Conservation (phyloP, 2,888 invertebrate species). For the Meloe dianella region DNA sequence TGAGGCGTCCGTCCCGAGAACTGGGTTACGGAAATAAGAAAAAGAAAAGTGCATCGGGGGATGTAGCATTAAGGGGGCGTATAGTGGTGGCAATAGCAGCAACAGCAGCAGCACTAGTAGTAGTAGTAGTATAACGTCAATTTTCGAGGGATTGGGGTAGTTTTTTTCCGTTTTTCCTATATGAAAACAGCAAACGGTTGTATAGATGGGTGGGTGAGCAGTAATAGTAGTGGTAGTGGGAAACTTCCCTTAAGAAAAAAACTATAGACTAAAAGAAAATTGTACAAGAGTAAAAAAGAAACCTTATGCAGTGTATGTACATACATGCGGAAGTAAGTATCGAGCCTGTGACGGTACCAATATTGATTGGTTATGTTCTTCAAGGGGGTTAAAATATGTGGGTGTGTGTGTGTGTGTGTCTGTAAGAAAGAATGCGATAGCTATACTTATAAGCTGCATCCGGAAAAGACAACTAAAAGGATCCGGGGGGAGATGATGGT, state of each 20-base stretch:
- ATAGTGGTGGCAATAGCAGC: slow-evolving; percentile 22
- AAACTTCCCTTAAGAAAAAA: slow-evolving; percentile 28
- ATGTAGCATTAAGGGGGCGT: slow-evolving; percentile 11
- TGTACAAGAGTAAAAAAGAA: slow-evolving; percentile 34
- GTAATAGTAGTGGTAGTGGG: not conserved
- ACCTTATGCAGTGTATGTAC: slow-evolving; percentile 53
- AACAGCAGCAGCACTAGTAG: slow-evolving; percentile 8
- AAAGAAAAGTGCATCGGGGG: slow-evolving; percentile 45
- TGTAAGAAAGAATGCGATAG: slow-evolving; percentile 26
- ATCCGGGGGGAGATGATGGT: slow-evolving; percentile 31
- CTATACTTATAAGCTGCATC: slow-evolving; percentile 20
- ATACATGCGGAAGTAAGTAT: slow-evolving; percentile 61
- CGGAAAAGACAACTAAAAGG: slow-evolving; percentile 19
- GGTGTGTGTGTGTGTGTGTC: slow-evolving; percentile 40
- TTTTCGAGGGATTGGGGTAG: not conserved
- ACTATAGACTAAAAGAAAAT: slow-evolving; percentile 47
- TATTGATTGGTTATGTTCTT: slow-evolving; percentile 61
- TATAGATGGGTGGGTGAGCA: not conserved
- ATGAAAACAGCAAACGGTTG: too few species aligned
- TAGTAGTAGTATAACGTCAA: slow-evolving; percentile 15
- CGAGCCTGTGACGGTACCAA: slow-evolving; percentile 56
- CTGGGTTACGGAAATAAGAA: slow-evolving; percentile 61
- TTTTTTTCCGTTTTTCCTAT: not conserved
- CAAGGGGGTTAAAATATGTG: slow-evolving; percentile 43
- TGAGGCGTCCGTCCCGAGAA: slow-evolving; percentile 55